Evolutionary conservation across 2,888 invertebrate genomes (phyloP), one percentile per base, ranked within the genome.

Genomic region (Caenorhabditis imperialis): DNA sequence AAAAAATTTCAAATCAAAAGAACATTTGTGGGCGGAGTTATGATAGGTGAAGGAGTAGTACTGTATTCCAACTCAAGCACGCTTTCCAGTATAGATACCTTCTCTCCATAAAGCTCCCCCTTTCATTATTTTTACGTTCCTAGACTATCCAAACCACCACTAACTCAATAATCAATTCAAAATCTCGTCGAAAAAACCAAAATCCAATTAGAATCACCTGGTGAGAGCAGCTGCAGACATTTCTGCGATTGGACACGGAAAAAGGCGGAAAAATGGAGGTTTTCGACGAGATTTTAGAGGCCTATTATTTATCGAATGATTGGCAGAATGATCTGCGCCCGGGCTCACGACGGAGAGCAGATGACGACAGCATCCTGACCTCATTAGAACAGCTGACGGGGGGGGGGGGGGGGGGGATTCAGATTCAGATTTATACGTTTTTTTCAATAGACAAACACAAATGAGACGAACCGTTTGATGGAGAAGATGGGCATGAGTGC

Each of bases 331-430:
- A 65, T 65, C 47, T 65, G 50, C 50, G 38, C 30, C 37, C 22
- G 45, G 25, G 44, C 35, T 58, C 51, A 50, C 57, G 57, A 51
- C 20, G 23, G 27, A 47, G 16, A 27, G 33, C 44, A 20, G 50
- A 35, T 50, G 35, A 14, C 38, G 44, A 44, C 40, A 63, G 55
- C 63, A 30, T 65, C 54, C 65, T 57, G 67, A 57, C 57, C 67
- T 67, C 67, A 67, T 67, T 67, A 67, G 42, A 67, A 48, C 67
- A 67, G 67, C 57, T 67, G 67, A 51, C 67, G 57, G 18, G 27
- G 14, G 16, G 20, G n/a, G n/a, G n/a, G n/a, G n/a, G n/a, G n/a
- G n/a, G n/a, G n/a, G n/a, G n/a, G n/a, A n/a, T n/a, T n/a, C n/a
- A n/a, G n/a, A n/a, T n/a, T n/a, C n/a, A n/a, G n/a, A n/a, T n/a